Evolutionary conservation across 2,888 invertebrate species (phyloP).

Genomic region (Theretra japonica): DNA sequence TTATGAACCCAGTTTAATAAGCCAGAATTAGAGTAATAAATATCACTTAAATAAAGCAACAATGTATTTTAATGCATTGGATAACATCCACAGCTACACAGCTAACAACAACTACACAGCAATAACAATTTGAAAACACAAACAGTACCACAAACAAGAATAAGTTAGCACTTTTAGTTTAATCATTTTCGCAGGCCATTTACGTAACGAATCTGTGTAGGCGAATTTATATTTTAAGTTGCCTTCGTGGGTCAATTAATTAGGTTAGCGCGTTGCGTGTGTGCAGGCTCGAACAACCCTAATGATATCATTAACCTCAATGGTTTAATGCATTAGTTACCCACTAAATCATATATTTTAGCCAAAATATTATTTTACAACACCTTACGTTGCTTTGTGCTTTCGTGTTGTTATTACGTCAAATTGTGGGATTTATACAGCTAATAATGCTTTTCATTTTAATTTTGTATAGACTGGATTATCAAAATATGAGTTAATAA

Average conservation of each 20-base stretch:
- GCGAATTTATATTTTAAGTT: constrained; percentile 22
- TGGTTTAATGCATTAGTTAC: constrained; percentile 34
- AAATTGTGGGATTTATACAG: neutral
- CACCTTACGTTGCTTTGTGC: constrained; percentile 8
- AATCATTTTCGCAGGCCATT: constrained; percentile 23
- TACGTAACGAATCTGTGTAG: constrained; percentile 24
- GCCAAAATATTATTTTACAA: constrained; percentile 27
- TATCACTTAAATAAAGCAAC: too few species aligned
- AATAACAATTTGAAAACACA: neutral
- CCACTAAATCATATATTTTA: constrained; percentile 31
- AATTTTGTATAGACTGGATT: too few species aligned
- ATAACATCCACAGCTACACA: too few species aligned
- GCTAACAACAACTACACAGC: too few species aligned
- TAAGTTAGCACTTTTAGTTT: neutral
- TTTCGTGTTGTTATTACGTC: neutral
- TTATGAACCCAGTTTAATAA: too few species aligned
- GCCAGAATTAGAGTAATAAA: too few species aligned
- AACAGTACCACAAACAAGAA: neutral
- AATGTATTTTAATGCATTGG: too few species aligned
- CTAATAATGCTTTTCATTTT: too few species aligned
- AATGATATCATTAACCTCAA: constrained; percentile 33
- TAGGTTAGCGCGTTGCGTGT: constrained; percentile 35
- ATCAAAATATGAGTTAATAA: too few species aligned
- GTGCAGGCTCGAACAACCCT: constrained; percentile 32
- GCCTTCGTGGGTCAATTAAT: constrained; percentile 32